These are phyloP conservation scores for Drosophila paramelanica DNA, from an alignment of 2,888 invertebrate species.

Conservation along the genomic window DNA sequence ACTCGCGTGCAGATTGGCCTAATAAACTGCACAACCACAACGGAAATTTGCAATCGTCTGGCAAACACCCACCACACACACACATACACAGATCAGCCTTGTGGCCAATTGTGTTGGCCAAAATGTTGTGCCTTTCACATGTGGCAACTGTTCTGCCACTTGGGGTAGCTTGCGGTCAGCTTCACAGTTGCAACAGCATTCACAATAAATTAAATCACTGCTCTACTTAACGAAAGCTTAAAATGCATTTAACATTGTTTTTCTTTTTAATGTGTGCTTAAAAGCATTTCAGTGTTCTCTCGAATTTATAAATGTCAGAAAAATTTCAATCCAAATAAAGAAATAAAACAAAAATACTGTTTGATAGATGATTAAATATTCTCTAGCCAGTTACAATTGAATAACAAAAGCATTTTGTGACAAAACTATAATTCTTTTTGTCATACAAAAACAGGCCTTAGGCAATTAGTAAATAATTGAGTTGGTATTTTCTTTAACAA, in stretches of 20 bases:
- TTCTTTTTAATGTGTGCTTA: neutral
- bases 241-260: neutral
- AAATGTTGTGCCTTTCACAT: slow-evolving; percentile 6
- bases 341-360: no score
- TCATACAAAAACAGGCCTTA: no score
- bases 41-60: slow-evolving; percentile 76
- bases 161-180: slow-evolving; percentile 18
- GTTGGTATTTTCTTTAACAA: no score
- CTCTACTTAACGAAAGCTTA: neutral
- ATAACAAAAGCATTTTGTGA: no score
- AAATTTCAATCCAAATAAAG: no score
- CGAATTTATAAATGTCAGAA: neutral
- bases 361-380: no score
- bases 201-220: slow-evolving; percentile 13
- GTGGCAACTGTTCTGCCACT: slow-evolving; percentile 3
- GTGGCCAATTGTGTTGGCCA: slow-evolving; percentile 15
- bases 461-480: no score
- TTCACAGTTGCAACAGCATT: neutral
- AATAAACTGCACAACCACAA: slow-evolving; percentile 59
- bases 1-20: slow-evolving; percentile 49
- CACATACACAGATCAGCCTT: slow-evolving; percentile 1
- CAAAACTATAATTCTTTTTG: no score
- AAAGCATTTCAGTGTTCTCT: neutral
- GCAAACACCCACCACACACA: slow-evolving; percentile 26
- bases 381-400: no score